A percentile compares a stretch with the other conserved stretches of the same genome.
Conservation (phyloP, 2,113 vertebrate species). For the Corythaixoides concolor region DNA sequence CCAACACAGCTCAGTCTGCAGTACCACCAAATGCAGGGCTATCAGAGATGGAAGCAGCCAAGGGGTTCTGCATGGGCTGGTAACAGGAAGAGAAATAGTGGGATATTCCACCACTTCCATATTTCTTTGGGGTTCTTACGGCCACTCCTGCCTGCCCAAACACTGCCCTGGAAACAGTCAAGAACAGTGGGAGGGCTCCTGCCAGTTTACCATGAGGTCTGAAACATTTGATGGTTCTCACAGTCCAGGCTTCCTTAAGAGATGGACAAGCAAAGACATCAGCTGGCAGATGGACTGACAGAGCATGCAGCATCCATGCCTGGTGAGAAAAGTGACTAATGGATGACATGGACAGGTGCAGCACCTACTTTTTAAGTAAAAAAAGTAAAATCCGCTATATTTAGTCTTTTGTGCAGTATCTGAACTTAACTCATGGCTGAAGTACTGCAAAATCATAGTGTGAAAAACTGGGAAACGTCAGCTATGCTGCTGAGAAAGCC, state of each 20-base stretch:
- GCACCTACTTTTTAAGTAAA: neutral
- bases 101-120: accelerated
- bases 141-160: neutral
- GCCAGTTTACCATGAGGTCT: neutral
- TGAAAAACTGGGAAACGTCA: slow-evolving; percentile 18
- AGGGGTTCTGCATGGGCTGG: neutral
- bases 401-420: slow-evolving; percentile 2
- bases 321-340: slow-evolving; percentile 2
- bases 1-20: neutral
- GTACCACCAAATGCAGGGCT: neutral
- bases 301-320: neutral
- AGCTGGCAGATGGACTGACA: neutral
- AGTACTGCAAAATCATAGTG: neutral
- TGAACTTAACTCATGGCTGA: slow-evolving; percentile 6
- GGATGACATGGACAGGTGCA: neutral
- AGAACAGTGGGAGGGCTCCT: neutral
- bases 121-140: neutral
- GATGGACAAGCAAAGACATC: neutral
- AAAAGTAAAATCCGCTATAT: neutral
- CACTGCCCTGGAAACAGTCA: neutral
- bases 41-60: neutral
- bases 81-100: neutral
- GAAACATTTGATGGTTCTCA: neutral
- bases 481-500: neutral
- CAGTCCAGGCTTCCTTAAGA: neutral